Conservation (phyloP, 2,797 vertebrate species). For the Botia kubotai region DNA sequence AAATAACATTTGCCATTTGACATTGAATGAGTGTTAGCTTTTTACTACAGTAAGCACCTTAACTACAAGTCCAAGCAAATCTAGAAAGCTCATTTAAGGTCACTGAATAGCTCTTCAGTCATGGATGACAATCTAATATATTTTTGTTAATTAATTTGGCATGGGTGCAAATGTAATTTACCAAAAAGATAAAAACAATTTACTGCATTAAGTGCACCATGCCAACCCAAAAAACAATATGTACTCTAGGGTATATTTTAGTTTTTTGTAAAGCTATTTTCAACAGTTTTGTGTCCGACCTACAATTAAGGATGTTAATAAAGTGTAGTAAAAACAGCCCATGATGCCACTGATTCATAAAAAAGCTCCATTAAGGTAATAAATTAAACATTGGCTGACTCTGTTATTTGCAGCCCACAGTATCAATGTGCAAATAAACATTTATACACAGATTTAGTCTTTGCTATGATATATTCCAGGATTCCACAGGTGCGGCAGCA, state of each 20-base stretch:
- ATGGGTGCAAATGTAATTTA: background rate
- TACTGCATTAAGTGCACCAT: background rate
- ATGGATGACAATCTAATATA: background rate
- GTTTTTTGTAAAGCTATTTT: background rate
- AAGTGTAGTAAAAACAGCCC: background rate
- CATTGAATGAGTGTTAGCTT: background rate
- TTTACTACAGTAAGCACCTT: background rate
- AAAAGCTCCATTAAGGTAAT: background rate
- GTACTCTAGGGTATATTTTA: background rate
- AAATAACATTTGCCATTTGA: background rate
- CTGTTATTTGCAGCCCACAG: background rate
- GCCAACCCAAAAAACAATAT: too few species aligned
- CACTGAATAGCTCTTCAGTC: background rate
- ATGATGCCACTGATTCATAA: conserved; percentile 9
- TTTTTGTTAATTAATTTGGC: conserved; percentile 2
- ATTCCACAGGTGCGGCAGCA: background rate
- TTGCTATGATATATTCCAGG: background rate
- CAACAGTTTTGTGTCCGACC: background rate
- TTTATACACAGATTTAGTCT: background rate
- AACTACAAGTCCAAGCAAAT: background rate
- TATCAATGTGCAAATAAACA: conserved; percentile 22
- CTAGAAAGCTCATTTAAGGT: background rate
- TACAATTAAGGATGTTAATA: conserved; percentile 19
- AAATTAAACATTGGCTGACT: background rate
- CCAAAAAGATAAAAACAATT: background rate